Base-by-base conservation (phyloP, 2,888 invertebrate species). In the Hyppa rectilinea region DNA sequence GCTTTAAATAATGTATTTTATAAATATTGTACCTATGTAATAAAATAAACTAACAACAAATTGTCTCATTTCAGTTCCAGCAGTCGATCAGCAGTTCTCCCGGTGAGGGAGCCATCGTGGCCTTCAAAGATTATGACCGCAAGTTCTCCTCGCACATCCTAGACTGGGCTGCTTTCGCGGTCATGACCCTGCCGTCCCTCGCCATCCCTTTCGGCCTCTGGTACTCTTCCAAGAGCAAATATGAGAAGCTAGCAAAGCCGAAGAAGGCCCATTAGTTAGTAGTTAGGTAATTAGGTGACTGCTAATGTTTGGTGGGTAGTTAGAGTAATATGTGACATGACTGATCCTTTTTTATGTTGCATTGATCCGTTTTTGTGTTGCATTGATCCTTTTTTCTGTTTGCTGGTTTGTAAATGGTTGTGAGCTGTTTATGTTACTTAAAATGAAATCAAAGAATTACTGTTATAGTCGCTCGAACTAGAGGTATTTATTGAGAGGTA, bases 91-190 rank as follows among this genome's bases (percentile, higher is more conserved):
- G 97, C 92, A 99, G 99, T 85, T 98, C 99, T 83, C 99, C 99
- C 10, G 99, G 99, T 69, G 99, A 99, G 95, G 99, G 99, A 80
- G 98, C 98, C 67, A 99, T 99, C 88, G 98, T 99, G 64, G 98
- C 98, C 20, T 98, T 97, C 96, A 98, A 96, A 87, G 99, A 99
- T 93, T 99, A 98, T 89, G 99, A 99, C 94, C 98, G 99, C 94
- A 98, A 99, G 90, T 99, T 99, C 96, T 99, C 99, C 4, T 99
- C 99, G 0, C 99, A 99, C 95, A 98, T 98, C 91, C 98, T 99
- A 76, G 99, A 99, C 95, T 99, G 99, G 99, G 96, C 98, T 66
- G 98, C 99, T 36, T 99, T 99, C 90, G 99, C 99, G 45, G 97
- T 99, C 68, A 99, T 99, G 99, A 98, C 99, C 36, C 96, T 99